phyloP scores from a whole-genome alignment of 2,113 vertebrate species.

The Otus sunia region DNA sequence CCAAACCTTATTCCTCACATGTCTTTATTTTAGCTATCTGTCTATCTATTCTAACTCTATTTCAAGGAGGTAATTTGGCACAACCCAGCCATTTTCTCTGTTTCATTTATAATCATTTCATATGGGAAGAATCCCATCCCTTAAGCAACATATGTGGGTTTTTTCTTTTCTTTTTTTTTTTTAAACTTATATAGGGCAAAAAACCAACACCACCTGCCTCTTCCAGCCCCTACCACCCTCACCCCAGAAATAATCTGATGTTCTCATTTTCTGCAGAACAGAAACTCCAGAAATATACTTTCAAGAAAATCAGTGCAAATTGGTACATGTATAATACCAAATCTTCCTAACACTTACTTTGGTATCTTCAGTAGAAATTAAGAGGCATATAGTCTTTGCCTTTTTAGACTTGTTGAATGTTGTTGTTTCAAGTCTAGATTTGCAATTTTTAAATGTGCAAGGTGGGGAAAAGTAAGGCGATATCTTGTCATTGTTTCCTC shows the following conservation, averaged over 20 bases:
- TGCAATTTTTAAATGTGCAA: neutral
- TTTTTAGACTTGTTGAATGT: neutral
- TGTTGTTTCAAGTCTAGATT: neutral
- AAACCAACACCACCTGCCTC: neutral
- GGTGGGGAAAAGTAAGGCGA: neutral
- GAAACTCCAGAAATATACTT: neutral
- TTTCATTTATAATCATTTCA: neutral
- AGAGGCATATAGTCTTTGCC: neutral
- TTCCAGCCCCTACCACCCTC: neutral
- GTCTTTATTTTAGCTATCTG: neutral
- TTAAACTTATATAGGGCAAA: too few species aligned
- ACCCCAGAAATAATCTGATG: neutral
- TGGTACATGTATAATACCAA: neutral
- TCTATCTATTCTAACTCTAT: neutral
- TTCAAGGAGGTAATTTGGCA: neutral
- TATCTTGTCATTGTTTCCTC: neutral
- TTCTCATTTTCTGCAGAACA: neutral
- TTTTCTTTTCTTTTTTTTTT: neutral
- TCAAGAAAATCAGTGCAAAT: neutral
- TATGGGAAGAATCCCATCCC: neutral
- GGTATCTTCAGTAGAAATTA: neutral
- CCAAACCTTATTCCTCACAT: fast-evolving
- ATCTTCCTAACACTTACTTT: neutral
- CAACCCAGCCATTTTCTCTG: neutral
- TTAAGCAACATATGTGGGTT: neutral